Base-by-base conservation (phyloP, 2,888 invertebrate species). In the Baccha elongata region DNA sequence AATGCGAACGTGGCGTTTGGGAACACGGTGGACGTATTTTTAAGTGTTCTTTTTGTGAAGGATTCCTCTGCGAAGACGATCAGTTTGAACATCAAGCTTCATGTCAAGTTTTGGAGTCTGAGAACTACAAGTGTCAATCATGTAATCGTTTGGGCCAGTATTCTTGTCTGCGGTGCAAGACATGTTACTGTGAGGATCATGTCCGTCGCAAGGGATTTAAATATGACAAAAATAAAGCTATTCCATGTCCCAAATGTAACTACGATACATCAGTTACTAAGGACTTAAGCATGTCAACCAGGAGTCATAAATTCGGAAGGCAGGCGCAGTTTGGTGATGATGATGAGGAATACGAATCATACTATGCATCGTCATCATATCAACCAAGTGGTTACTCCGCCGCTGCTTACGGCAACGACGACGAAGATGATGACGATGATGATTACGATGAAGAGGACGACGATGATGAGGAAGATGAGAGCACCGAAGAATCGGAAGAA, bases 161-260 rank as follows among this genome's bases (percentile, higher is more conserved):
- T 92, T 98, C 98, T 3, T 99, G 98, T 90, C 92, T 99, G 87
- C 94, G 97, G 87, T 99, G 99, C 92, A 99, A 99, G 92, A 95
- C 95, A 2, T 98, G 98, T 91, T 99, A 96, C 91, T 99, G 98
- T 91, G 98, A 98, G 87, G 98, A 98, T 91, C 98, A 99, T 91
- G 98, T 98, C 78, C 93, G 95, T 69, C 94, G 98, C 81, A 97
- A 97, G 91, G 97, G 97, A 1, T 96, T 97, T 88, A 97, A 97
- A 88, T 96, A 96, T 89, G 95, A 94, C 13, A 96, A 96, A 88
- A 95, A 95, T 87, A 95, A 95, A 88, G 91, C 94, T 5, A 93
- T 96, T 88, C 98, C 98, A 11, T 99, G 98, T 88, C 98, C 99
- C 26, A 98, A 98, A 91, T 99, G 98, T 92, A 94, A 95, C 84